Conservation (phyloP, 2,113 vertebrate species). For the Callipepla squamata region DNA sequence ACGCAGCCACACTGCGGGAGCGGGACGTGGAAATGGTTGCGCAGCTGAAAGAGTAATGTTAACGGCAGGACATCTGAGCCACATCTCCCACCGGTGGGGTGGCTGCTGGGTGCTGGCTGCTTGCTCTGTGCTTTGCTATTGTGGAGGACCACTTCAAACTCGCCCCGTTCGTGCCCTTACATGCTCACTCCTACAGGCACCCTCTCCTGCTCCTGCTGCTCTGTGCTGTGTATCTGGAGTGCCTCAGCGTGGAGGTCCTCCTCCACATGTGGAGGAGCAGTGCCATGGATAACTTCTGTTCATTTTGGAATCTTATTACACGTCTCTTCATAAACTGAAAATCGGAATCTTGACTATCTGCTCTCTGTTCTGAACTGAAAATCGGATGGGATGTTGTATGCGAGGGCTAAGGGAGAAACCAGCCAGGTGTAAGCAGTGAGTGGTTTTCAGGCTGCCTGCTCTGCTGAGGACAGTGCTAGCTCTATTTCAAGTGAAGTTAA, state of each 20-base stretch:
- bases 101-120: background rate
- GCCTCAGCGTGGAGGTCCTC: background rate
- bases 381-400: background rate
- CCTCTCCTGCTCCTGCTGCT: background rate
- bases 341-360: background rate
- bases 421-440: background rate
- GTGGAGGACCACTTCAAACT: background rate
- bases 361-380: background rate
- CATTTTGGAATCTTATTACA: background rate
- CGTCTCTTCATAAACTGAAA: background rate
- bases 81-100: background rate
- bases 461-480: background rate
- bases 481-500: background rate
- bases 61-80: background rate
- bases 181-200: background rate
- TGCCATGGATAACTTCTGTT: background rate
- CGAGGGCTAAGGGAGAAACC: background rate
- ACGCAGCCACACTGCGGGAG: fast-evolving
- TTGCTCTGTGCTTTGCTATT: background rate
- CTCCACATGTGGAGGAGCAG: background rate
- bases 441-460: background rate
- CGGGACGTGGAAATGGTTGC: fast-evolving
- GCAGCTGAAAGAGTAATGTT: background rate
- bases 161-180: background rate
- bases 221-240: background rate